Base-by-base conservation (phyloP, 2,888 invertebrate genomes). In the Eupelmus urozonus region DNA sequence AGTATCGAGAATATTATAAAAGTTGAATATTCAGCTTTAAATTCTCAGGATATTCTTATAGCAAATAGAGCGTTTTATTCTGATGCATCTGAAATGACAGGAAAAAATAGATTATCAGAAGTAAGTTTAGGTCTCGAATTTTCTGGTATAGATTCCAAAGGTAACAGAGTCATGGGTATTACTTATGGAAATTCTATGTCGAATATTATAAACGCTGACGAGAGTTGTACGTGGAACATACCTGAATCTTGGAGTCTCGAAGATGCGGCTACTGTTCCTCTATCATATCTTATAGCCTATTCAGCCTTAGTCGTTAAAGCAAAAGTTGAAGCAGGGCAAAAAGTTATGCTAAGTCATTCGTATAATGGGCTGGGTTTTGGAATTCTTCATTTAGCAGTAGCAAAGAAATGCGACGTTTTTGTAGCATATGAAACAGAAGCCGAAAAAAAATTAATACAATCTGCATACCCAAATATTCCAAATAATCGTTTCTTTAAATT, bases 1-100 rank as follows among this genome's bases (percentile, higher is more conserved):
- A 49, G 81, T 27, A 62, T 49, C 0, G 69, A 82, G 1, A 79
- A 85, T 25, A 63, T 91, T 7, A 90, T 92, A 0, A 87, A 92
- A 88, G 93, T 96, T 0, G 93, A 94, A 85, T 97, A 95, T 87
- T 90, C 96, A 0, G 93, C 97, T 0, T 88, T 98, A 16, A 98
- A 98, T 90, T 97, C 97, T 93, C 91, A 76, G 60, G 79, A 80
- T 57, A 16, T 69, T 59, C 27, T 76, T 0, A 63, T 96, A 0
- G 96, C 97, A 0, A 96, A 96, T 0, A 98, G 97, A 2, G 96
- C 96, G 85, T 92, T 98, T 11, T 94, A 95, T 16, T 93, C 94
- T 0, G 97, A 98, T 87, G 93, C 95, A 0, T 93, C 96, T 0
- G 92, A 91, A 1, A 91, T 94, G 9, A 85, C 92, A 29, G 91